Evolutionary conservation across 2,113 vertebrate species (phyloP).

Genomic region (Microcebus murinus): DNA sequence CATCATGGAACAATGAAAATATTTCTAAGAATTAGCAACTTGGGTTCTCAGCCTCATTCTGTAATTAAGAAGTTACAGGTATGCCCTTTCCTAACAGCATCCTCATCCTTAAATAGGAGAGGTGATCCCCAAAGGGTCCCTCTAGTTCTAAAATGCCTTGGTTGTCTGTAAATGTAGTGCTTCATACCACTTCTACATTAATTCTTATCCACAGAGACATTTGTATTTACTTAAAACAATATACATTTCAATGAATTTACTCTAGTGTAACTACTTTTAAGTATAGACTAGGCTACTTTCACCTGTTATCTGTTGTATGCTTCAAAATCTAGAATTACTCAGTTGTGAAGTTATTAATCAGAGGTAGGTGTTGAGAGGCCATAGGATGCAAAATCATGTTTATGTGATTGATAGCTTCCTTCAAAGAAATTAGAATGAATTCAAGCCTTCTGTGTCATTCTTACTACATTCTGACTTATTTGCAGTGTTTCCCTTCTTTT

Average conservation of each 20-base stretch:
- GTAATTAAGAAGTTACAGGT: background rate
- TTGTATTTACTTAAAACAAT: background rate
- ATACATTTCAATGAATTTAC: background rate
- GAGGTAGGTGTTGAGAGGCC: background rate
- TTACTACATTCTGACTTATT: background rate
- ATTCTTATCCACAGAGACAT: background rate
- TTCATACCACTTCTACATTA: background rate
- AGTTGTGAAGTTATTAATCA: background rate
- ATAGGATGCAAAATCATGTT: background rate
- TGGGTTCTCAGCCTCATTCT: background rate
- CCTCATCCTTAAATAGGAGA: background rate
- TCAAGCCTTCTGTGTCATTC: background rate
- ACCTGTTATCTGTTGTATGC: background rate
- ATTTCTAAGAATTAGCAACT: background rate
- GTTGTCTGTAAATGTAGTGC: background rate
- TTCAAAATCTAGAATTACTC: background rate
- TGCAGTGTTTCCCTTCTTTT: background rate
- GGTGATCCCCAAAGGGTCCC: too few species aligned
- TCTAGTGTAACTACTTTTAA: background rate
- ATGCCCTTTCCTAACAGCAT: background rate
- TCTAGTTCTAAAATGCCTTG: background rate
- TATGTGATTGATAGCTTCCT: background rate
- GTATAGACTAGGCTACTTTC: background rate
- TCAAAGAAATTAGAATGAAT: background rate
- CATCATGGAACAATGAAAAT: background rate